phyloP scores from a whole-genome alignment of 2,888 invertebrate species.

The Schizaphis graminum region DNA sequence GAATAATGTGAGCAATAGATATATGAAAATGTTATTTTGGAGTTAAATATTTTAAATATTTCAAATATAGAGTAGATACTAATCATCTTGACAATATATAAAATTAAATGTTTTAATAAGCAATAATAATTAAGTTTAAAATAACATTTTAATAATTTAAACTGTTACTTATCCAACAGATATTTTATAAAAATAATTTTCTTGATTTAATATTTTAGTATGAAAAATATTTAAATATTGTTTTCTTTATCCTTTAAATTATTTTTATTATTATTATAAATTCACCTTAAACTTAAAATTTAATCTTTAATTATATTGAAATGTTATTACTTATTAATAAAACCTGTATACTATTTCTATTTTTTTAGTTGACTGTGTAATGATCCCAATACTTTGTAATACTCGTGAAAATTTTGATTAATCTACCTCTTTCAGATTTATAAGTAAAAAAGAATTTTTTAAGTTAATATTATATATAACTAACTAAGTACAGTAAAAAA shows the following conservation, averaged over 20 bases:
- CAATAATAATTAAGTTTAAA: not conserved
- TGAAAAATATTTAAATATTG: too few relatives aligned
- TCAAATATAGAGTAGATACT: not conserved
- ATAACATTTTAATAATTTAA: not conserved
- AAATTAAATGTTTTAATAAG: not conserved
- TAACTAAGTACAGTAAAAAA: not conserved
- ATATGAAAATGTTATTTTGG: too few relatives aligned
- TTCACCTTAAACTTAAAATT: too few relatives aligned
- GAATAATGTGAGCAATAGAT: not conserved
- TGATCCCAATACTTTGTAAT: not conserved
- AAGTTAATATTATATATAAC: not conserved
- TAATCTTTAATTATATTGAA: not conserved
- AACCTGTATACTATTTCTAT: not conserved
- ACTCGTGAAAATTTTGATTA: not conserved
- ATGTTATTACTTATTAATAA: not conserved
- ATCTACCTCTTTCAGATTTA: too few relatives aligned
- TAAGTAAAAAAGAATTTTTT: not conserved
- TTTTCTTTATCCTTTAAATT: not conserved
- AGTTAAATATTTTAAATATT: not conserved
- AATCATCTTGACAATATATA: not conserved
- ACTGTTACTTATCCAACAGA: not conserved
- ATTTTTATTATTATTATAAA: not conserved
- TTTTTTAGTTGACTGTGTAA: not conserved
- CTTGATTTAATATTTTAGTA: too few relatives aligned
- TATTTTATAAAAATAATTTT: not conserved